phyloP scores from a whole-genome alignment of 2,113 vertebrate genomes.

The Chitala chitala region DNA sequence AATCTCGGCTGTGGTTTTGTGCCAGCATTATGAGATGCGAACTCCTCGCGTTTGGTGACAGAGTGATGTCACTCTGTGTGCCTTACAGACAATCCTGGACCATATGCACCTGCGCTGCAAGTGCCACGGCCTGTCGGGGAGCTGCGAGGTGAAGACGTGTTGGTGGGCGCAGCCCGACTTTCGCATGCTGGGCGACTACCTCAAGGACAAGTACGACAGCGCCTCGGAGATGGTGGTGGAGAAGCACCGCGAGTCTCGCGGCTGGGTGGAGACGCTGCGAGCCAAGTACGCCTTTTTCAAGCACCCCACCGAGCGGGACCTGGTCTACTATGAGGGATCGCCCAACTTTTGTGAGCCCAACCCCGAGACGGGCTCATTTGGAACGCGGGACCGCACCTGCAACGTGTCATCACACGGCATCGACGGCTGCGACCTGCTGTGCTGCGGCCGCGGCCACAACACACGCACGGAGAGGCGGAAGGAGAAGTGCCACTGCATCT shows the following conservation, averaged over 20 bases:
- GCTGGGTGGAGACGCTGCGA: conserved; percentile 94
- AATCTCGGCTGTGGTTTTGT: too few species aligned
- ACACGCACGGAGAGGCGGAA: conserved; percentile 96
- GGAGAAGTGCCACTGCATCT: conserved; percentile 97
- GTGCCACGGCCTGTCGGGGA: conserved; percentile 92
- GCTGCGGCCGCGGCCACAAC: conserved; percentile 95
- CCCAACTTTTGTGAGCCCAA: conserved; percentile 98
- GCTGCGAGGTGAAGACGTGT: conserved; percentile 97
- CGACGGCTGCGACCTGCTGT: conserved; percentile 93
- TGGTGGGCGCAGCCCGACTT: conserved; percentile 98
- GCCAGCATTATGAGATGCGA: too few species aligned
- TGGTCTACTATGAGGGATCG: conserved; percentile 96
- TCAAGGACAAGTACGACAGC: conserved; percentile 98
- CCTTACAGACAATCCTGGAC: conserved; percentile 84
- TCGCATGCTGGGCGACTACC: conserved; percentile 88
- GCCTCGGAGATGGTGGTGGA: conserved; percentile 98
- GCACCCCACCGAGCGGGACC: conserved; percentile 88
- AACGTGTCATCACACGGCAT: conserved; percentile 96
- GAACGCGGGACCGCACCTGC: conserved; percentile 87
- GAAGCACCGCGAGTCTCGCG: conserved; percentile 89
- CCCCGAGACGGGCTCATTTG: conserved; percentile 91
- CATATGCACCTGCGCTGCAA: conserved; percentile 98
- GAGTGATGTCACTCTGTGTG: not conserved
- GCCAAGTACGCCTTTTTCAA: conserved; percentile 96
- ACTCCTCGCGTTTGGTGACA: too few species aligned